A percentile compares a stretch with the other conserved stretches of the same genome.
Evolutionary conservation across 1,140 invertebrate species (phyloP).

Genomic region (Bombus breviceps): DNA sequence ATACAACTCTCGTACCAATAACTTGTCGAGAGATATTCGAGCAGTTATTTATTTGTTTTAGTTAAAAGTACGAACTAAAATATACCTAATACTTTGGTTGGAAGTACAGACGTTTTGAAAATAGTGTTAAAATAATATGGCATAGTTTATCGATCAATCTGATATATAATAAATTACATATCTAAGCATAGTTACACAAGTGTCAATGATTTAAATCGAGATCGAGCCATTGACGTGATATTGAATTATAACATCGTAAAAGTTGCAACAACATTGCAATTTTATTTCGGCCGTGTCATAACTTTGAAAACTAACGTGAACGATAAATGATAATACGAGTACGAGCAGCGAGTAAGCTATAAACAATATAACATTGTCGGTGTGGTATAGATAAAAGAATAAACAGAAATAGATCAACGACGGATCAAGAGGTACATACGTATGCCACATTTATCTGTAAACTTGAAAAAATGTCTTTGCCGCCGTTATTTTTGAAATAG

Average conservation of each 20-base stretch:
- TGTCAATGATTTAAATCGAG: too few relatives aligned
- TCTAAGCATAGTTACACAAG: too few relatives aligned
- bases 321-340: not conserved
- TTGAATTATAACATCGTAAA: not conserved
- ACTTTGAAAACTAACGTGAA: not conserved
- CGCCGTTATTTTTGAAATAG: conserved; percentile 29
- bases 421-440: not conserved
- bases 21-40: not conserved
- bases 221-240: not conserved
- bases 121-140: too few relatives aligned
- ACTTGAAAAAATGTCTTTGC: not conserved
- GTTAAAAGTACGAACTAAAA: too few relatives aligned
- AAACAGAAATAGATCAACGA: not conserved
- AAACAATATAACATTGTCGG: not conserved
- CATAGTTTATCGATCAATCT: too few relatives aligned
- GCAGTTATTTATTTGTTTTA: not conserved
- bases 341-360: not conserved
- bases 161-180: too few relatives aligned
- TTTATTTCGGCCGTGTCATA: not conserved
- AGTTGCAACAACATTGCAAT: not conserved
- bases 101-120: too few relatives aligned
- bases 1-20: too few relatives aligned
- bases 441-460: conserved; percentile 8
- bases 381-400: not conserved
- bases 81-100: too few relatives aligned